Evolutionary conservation across 1,140 invertebrate species (phyloP).

Genomic region (Drosophila subpulchrella): DNA sequence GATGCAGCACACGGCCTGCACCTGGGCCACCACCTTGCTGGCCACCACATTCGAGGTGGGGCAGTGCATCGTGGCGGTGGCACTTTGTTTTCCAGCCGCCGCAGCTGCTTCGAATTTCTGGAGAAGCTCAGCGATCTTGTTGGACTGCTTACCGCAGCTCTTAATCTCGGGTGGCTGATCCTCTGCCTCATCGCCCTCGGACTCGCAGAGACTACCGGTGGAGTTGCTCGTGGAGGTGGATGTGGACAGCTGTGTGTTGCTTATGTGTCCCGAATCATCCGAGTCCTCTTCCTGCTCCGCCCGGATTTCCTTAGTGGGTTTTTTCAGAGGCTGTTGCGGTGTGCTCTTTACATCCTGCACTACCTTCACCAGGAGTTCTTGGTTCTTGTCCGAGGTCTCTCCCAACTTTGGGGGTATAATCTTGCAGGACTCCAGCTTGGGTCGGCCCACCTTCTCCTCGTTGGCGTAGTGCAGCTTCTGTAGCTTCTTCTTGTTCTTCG

Average conservation of each 20-base stretch:
- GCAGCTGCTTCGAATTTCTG: constrained; percentile 71
- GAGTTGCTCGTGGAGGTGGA: constrained; percentile 65
- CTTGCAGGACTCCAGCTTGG: constrained; percentile 77
- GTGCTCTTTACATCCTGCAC: constrained; percentile 42
- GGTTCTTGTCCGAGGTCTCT: constrained; percentile 76
- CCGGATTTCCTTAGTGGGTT: constrained; percentile 25
- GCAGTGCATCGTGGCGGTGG: neutral
- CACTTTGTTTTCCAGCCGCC: constrained; percentile 20
- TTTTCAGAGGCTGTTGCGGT: constrained; percentile 22
- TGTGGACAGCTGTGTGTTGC: constrained; percentile 85
- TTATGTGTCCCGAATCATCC: constrained; percentile 91
- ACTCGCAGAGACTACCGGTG: constrained; percentile 69
- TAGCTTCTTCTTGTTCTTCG: constrained; percentile 60
- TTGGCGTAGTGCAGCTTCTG: constrained; percentile 76
- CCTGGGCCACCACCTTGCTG: constrained; percentile 67
- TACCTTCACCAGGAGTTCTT: constrained; percentile 74
- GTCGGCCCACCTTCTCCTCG: constrained; percentile 70
- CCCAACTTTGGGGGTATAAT: constrained; percentile 80
- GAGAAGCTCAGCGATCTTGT: constrained; percentile 65
- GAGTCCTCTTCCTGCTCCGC: constrained; percentile 85
- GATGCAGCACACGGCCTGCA: constrained; percentile 76
- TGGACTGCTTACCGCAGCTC: constrained; percentile 40
- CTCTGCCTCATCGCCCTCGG: constrained; percentile 49
- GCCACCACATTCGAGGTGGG: constrained; percentile 20
- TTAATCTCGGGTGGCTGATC: constrained; percentile 14